Base-by-base conservation (phyloP, 2,113 vertebrate genomes). In the Setophaga coronata region DNA sequence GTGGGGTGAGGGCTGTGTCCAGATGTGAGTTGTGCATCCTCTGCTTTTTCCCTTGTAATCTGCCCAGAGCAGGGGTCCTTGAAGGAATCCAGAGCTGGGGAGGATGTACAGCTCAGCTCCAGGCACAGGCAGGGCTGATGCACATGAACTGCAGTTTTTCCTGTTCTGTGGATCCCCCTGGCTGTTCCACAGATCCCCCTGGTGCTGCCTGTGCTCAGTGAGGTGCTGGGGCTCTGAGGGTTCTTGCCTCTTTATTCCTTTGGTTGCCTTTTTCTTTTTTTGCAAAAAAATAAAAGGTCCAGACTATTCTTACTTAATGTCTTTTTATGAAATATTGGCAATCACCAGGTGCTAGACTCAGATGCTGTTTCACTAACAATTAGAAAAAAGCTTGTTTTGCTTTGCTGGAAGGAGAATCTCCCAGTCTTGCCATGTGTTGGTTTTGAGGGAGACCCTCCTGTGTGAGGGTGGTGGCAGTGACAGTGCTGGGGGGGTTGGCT, bases 381-480 rank as follows among this genome's bases (percentile, higher is more conserved):
- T 60, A 36, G 60, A 36, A 45, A 29, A 71, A 79, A 29, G 2
- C 18, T 43, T 4, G 8, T 48, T 58, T 83, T 81, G 28, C 38
- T 50, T 83, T 34, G 26, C 28, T 64, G 43, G 31, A 43, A 51
- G 18, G 69, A 79, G 72, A 19, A 5, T 62, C 23, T 64, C 24
- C 19, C 11, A 4, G 14, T 50, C 28, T 36, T 54, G 31, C 21
- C 40, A 10, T 47, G 3, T 10, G 14, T 19, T 70, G 36, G 33
- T 69, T 77, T 90, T n/a, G 51, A 54, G 43, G 64, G 51, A 57
- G 31, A 17, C 1, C 0, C 58, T 66, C 12, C 40, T 53, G 61
- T 42, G 13, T 1, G 0, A 54, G 72, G 28, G 2, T 70, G 67
- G 42, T 1, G 29, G 69, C 42, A n/a, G 56, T 1, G 13, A 13